These are phyloP conservation scores for Chaetogeoica ovagalla DNA, from an alignment of 2,888 invertebrate genomes.

Conservation along the genomic window DNA sequence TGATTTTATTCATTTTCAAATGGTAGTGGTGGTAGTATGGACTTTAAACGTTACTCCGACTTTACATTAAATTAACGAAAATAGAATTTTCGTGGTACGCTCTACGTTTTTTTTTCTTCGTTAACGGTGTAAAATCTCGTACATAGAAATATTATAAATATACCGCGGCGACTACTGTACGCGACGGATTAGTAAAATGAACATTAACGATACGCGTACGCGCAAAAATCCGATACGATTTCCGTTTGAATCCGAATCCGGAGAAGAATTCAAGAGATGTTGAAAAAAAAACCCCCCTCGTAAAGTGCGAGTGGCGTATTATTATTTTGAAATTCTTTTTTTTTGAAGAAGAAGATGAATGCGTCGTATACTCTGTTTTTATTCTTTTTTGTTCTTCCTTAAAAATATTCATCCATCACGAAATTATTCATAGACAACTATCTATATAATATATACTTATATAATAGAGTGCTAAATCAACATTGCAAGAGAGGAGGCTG, in stretches of 20 bases:
- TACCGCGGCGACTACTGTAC: too few relatives aligned
- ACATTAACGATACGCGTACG: not conserved
- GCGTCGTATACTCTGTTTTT: not conserved
- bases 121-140: too few relatives aligned
- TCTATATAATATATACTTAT: not conserved
- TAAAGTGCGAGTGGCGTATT: not conserved
- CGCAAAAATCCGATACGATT: not conserved
- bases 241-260: not conserved
- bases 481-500: not conserved
- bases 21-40: too few relatives aligned
- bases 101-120: too few relatives aligned
- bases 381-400: too few relatives aligned
- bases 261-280: not conserved
- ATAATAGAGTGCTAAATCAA: constrained; percentile 28
- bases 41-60: too few relatives aligned
- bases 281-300: not conserved
- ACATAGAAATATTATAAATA: too few relatives aligned
- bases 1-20: too few relatives aligned
- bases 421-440: constrained; percentile 32
- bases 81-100: too few relatives aligned
- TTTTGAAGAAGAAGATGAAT: not conserved
- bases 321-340: not conserved
- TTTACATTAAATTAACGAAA: too few relatives aligned
- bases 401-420: not conserved
- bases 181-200: too few relatives aligned